A percentile compares a stretch with the other conserved stretches of the same genome.
Evolutionary conservation across 2,888 invertebrate species (phyloP).

Genomic region (Eilema griseolum): DNA sequence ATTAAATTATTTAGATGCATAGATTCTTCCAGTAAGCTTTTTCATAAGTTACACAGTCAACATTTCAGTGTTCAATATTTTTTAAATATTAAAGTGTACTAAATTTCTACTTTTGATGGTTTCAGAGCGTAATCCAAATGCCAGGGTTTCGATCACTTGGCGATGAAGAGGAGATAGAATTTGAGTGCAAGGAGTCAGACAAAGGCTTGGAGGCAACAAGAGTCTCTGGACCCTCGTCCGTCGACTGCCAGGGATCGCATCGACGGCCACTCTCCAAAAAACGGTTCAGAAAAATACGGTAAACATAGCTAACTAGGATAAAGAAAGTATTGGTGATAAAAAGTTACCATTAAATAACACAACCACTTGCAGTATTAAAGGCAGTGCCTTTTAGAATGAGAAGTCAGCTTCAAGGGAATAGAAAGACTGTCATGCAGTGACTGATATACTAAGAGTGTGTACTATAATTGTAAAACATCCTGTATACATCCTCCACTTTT

Average conservation of each 20-base stretch:
- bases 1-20: neutral
- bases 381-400: neutral
- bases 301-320: slow-evolving; percentile 44
- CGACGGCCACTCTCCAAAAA: slow-evolving; percentile 93
- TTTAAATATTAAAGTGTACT: neutral
- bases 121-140: slow-evolving; percentile 97
- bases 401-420: neutral
- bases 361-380: neutral
- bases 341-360: neutral
- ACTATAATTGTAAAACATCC: neutral
- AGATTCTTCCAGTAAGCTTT: neutral
- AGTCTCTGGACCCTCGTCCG: slow-evolving; percentile 92
- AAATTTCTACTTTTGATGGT: slow-evolving; percentile 24
- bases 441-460: neutral
- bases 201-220: slow-evolving; percentile 95
- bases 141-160: slow-evolving; percentile 95
- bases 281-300: slow-evolving; percentile 95
- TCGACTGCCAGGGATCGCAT: slow-evolving; percentile 94
- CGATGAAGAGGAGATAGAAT: slow-evolving; percentile 96
- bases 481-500: too few relatives aligned
- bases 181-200: slow-evolving; percentile 93
- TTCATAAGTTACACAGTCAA: neutral
- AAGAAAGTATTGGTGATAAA: slow-evolving; percentile 29
- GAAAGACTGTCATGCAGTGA: neutral
- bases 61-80: neutral